A percentile compares a stretch with the other conserved stretches of the same genome.
Evolutionary conservation across 2,113 vertebrate species (phyloP).

Genomic region (Brienomyrus longianalis): DNA sequence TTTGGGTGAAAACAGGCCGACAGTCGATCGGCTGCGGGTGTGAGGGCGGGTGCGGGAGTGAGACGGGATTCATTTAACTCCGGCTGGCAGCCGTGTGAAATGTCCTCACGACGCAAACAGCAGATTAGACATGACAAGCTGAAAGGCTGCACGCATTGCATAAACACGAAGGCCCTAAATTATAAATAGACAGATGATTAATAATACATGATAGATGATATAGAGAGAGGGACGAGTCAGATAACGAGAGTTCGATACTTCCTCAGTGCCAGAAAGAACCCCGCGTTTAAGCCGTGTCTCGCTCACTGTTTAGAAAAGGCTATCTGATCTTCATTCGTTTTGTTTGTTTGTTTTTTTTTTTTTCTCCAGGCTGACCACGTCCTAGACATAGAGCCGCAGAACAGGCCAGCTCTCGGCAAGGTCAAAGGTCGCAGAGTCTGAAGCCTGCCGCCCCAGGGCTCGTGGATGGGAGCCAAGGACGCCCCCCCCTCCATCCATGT

Average conservation of each 20-base stretch:
- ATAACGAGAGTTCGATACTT: neutral
- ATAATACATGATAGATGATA: slow-evolving; percentile 2
- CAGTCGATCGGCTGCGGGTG: neutral
- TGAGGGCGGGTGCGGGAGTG: neutral
- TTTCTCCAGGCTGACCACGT: neutral
- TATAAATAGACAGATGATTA: slow-evolving; percentile 3
- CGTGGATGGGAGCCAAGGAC: neutral
- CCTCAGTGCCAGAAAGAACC: neutral
- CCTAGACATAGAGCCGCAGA: neutral
- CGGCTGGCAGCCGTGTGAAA: neutral
- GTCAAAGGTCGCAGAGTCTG: neutral
- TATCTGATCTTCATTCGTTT: neutral
- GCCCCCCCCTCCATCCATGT: neutral
- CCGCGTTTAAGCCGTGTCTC: neutral
- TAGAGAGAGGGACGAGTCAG: neutral
- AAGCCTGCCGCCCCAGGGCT: neutral
- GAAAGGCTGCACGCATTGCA: neutral
- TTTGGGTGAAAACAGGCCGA: neutral
- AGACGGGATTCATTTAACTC: neutral
- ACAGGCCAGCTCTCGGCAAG: neutral
- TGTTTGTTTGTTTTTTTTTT: neutral
- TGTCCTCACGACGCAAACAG: neutral
- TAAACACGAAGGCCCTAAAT: neutral
- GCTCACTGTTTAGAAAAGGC: neutral
- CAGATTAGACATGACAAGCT: neutral